A percentile compares a stretch with the other conserved stretches of the same genome.
These are phyloP conservation scores for Nasonia longicornis DNA, from an alignment of 1,140 invertebrate species.

Conservation along the genomic window DNA sequence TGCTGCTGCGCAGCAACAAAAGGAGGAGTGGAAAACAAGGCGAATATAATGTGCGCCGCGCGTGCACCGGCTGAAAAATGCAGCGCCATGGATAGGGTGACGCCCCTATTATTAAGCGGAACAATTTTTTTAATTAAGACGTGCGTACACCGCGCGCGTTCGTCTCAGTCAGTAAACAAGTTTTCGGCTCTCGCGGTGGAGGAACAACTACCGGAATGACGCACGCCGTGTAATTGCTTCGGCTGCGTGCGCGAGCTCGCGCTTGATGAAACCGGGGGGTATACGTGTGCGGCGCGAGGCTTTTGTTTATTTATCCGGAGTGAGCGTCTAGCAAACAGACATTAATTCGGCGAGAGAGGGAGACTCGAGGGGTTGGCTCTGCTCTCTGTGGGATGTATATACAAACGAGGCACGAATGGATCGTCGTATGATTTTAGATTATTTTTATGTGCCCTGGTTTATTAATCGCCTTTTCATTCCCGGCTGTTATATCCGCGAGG, in stretches of 20 bases:
- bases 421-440: neutral
- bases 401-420: constrained; percentile 13
- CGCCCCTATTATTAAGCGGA: constrained; percentile 45
- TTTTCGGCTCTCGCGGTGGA: constrained; percentile 18
- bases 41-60: neutral
- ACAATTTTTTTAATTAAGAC: constrained; percentile 46
- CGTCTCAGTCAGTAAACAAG: constrained; percentile 37
- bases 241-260: neutral
- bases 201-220: constrained; percentile 27
- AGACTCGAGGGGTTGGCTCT: neutral
- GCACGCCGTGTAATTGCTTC: constrained; percentile 16
- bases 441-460: neutral
- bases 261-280: constrained; percentile 23
- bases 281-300: neutral
- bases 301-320: constrained; percentile 27
- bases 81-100: constrained; percentile 37
- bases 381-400: neutral
- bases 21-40: constrained; percentile 5
- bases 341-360: constrained; percentile 12
- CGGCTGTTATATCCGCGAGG: neutral
- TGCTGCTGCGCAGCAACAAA: neutral
- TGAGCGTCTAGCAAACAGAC: constrained; percentile 25
- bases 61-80: constrained; percentile 25
- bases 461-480: neutral
- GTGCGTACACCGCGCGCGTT: neutral